These are phyloP conservation scores for Mechanitis messenoides DNA, from an alignment of 2,888 invertebrate genomes.

Conservation along the genomic window DNA sequence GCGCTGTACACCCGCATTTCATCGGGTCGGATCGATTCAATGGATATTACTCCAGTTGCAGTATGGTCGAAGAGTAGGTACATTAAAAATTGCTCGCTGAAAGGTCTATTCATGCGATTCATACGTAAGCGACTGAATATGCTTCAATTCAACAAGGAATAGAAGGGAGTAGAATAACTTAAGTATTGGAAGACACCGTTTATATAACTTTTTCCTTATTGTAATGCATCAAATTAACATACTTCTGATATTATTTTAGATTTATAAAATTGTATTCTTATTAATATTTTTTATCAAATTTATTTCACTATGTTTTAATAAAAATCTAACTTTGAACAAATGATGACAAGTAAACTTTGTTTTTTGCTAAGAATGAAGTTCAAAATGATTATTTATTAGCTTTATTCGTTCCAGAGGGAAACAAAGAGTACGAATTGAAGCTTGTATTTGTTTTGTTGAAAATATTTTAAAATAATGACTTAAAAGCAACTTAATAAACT, in stretches of 20 bases:
- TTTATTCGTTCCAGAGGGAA: too few relatives aligned
- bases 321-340: too few relatives aligned
- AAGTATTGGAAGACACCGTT: constrained; percentile 4
- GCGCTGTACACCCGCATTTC: constrained; percentile 39
- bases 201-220: neutral
- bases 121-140: constrained; percentile 34
- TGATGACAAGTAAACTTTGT: too few relatives aligned
- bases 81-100: constrained; percentile 44
- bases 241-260: neutral
- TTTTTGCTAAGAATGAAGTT: too few relatives aligned
- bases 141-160: constrained; percentile 18
- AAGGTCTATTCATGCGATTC: constrained; percentile 40
- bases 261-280: too few relatives aligned
- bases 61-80: constrained; percentile 29
- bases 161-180: constrained; percentile 12
- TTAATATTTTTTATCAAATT: too few relatives aligned
- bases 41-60: constrained; percentile 35
- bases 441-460: too few relatives aligned
- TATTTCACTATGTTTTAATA: too few relatives aligned
- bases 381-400: too few relatives aligned
- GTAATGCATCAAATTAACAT: neutral
- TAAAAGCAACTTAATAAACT: too few relatives aligned
- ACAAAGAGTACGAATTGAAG: too few relatives aligned
- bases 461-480: too few relatives aligned
- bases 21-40: constrained; percentile 32